Base-by-base conservation (phyloP, 2,888 invertebrate species). In the Rhagium mordax region DNA sequence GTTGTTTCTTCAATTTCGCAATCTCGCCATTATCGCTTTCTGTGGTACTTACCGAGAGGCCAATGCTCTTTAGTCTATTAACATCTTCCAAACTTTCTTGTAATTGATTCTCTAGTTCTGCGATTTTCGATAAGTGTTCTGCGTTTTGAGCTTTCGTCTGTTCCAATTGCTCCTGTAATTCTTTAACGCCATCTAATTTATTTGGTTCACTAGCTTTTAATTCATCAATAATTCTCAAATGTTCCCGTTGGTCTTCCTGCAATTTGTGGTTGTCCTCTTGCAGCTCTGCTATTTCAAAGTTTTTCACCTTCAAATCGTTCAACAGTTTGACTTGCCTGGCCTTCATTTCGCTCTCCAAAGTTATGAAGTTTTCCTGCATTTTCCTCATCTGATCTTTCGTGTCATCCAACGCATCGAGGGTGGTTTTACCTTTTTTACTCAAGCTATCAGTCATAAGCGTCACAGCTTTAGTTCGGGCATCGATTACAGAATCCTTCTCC, bases 401-500 rank as follows among this genome's bases (percentile, higher is more conserved):
- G 74, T 95, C 94, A 86, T 95, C 95, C 62, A 95, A 89, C 77
- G 93, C 91, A 81, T 92, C 91, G 74, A 95, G 87, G 8, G 94
- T 92, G 80, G 90, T 91, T 89, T 94, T 94, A 68, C 81, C 93
- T 87, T 92, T 93, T 86, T 90, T 93, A 84, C 90, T 91, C 71
- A 94, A 88, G 86, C 92, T 93, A 80, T 94, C 94, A 5, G 94
- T 92, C 91, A 95, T 93, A 55, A 95, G 88, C 16, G 93, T 92
- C 53, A 93, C 91, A 27, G 96, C 95, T 88, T 93, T 93, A 81
- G 95, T 95, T 85, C 95, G 91, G 4, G 95, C 93, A 86, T 94
- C 93, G 82, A 96, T 94, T 64, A 96, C 94, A 83, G 94, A 93
- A 87, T 95, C 95, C 86, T 96, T 94, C 87, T 96, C 95, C 83